Percentiles rank a stretch among this genome's conserved stretches.
phyloP scores from a whole-genome alignment of 1,140 invertebrate species.

The Drosophila funebris region DNA sequence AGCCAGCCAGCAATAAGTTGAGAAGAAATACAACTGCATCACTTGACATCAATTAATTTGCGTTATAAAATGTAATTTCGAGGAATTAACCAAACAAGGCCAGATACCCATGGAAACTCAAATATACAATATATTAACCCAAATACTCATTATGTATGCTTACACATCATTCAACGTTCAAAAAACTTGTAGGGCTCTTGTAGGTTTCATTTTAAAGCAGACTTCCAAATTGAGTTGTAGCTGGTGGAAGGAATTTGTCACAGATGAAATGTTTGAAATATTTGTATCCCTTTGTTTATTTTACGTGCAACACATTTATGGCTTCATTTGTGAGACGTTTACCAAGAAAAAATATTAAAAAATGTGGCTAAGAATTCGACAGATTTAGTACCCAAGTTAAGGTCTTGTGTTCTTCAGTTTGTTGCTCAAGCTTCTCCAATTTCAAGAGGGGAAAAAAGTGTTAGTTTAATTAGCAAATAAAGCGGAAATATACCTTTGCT shows the following conservation, averaged over 20 bases:
- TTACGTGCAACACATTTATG: constrained; percentile 12
- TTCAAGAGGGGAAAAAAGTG: constrained; percentile 2
- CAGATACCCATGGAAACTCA: too few relatives aligned
- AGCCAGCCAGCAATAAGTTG: too few relatives aligned
- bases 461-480: constrained; percentile 70
- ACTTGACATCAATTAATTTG: too few relatives aligned
- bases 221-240: too few relatives aligned
- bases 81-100: too few relatives aligned
- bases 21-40: too few relatives aligned
- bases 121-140: too few relatives aligned
- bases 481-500: constrained; percentile 34
- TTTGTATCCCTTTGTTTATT: not conserved
- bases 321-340: constrained; percentile 27
- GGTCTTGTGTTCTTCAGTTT: not conserved
- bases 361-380: constrained; percentile 24
- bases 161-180: too few relatives aligned
- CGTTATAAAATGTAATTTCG: too few relatives aligned
- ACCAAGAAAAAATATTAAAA: constrained; percentile 1
- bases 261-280: not conserved
- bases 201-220: too few relatives aligned
- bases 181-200: too few relatives aligned
- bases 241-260: not conserved
- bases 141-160: too few relatives aligned
- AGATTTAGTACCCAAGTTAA: not conserved
- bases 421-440: not conserved